Conservation (phyloP, 2,113 vertebrate species). For the Mormyrus lacerda region DNA sequence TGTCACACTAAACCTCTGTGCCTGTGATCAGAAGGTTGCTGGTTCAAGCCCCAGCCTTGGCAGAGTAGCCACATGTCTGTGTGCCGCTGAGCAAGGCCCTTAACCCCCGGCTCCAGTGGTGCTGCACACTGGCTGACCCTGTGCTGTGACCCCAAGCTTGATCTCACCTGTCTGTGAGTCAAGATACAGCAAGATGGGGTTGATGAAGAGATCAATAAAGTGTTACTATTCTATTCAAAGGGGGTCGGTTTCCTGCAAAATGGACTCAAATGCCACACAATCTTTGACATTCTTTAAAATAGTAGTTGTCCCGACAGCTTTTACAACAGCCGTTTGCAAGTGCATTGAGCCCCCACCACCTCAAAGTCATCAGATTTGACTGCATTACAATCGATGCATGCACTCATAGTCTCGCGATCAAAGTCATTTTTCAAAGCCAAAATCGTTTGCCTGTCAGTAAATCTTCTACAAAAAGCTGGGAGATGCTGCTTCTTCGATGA, state of each 20-base stretch:
- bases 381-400: neutral
- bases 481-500: neutral
- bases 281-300: neutral
- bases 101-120: neutral
- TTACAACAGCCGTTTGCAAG: neutral
- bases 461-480: neutral
- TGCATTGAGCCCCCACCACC: neutral
- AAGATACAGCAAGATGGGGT: neutral
- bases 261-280: neutral
- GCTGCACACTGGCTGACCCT: neutral
- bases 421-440: neutral
- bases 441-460: neutral
- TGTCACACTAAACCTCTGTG: neutral
- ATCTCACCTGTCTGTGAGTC: neutral
- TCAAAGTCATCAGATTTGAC: neutral
- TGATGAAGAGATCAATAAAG: neutral
- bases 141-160: neutral
- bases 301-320: neutral
- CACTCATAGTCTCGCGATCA: neutral
- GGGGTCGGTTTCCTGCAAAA: neutral
- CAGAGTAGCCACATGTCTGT: neutral
- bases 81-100: neutral
- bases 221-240: neutral
- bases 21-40: neutral
- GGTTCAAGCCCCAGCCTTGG: neutral